A percentile compares a stretch with the other conserved stretches of the same genome.
Evolutionary conservation across 2,888 invertebrate genomes (phyloP).

Genomic region (Chrysina gloriosa): DNA sequence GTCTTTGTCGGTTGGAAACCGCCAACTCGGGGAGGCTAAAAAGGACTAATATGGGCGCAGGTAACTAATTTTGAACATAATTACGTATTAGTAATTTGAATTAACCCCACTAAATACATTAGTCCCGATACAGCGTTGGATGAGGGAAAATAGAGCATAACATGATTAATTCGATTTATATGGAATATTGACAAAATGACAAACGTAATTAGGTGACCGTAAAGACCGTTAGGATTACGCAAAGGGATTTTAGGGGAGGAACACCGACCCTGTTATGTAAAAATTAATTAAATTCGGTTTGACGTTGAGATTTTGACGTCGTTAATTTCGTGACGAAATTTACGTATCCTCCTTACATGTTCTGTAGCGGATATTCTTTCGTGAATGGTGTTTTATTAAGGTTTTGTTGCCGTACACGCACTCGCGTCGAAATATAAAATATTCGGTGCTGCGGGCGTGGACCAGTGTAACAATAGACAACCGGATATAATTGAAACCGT

Average conservation of each 20-base stretch:
- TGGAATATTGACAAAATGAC: conserved; percentile 21
- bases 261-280: no score
- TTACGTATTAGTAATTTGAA: neutral
- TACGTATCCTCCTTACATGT: no score
- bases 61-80: conserved; percentile 13
- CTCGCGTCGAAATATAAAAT: no score
- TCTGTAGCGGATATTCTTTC: no score
- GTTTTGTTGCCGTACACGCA: no score
- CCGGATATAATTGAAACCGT: conserved; percentile 27
- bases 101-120: conserved; percentile 2
- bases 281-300: neutral
- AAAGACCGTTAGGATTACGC: neutral
- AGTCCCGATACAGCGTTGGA: neutral
- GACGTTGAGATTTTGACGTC: no score
- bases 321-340: no score
- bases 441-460: neutral
- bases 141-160: neutral
- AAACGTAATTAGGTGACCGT: conserved; percentile 1
- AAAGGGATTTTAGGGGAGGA: neutral
- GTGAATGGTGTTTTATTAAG: no score
- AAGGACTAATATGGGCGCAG: neutral
- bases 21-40: neutral
- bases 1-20: neutral
- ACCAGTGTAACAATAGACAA: conserved; percentile 10
- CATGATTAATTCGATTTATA: conserved; percentile 8